These are phyloP conservation scores for Micrasema minimum DNA, from an alignment of 1,140 invertebrate species.

Conservation along the genomic window DNA sequence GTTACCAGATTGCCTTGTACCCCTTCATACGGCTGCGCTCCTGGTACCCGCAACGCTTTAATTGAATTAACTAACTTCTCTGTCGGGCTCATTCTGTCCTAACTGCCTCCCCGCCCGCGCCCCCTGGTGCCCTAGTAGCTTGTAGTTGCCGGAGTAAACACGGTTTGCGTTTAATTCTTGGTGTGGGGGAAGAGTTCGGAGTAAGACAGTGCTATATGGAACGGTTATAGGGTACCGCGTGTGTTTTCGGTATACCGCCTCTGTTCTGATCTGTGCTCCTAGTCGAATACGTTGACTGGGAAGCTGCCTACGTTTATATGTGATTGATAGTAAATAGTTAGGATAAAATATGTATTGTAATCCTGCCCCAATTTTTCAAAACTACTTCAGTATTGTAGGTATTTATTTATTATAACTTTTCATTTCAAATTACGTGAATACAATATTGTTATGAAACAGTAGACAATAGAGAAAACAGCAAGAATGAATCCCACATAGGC, in stretches of 20 bases:
- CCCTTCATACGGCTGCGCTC: constrained; percentile 36
- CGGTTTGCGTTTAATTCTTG: constrained; percentile 46
- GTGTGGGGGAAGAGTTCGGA: not conserved
- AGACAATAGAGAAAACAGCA: too few species aligned
- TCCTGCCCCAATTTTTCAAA: too few species aligned
- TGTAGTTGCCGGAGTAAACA: constrained; percentile 43
- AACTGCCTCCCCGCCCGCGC: constrained; percentile 30
- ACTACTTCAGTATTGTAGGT: too few species aligned
- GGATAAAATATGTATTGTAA: too few species aligned
- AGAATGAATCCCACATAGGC: too few species aligned
- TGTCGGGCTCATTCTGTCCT: constrained; percentile 41
- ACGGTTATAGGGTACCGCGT: constrained; percentile 27
- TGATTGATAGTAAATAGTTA: not conserved
- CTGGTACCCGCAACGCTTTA: constrained; percentile 44
- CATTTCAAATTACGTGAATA: too few species aligned
- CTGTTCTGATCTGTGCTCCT: constrained; percentile 32
- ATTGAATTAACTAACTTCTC: constrained; percentile 53
- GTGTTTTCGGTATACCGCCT: constrained; percentile 31
- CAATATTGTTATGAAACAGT: too few species aligned
- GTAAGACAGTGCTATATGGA: constrained; percentile 30
- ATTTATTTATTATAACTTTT: too few species aligned
- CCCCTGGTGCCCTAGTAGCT: constrained; percentile 6
- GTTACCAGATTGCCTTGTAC: constrained; percentile 51
- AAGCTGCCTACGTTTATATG: not conserved
- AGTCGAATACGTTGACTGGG: constrained; percentile 11